Conservation (phyloP, 1,140 invertebrate species). For the Brachionus paranguensis region DNA sequence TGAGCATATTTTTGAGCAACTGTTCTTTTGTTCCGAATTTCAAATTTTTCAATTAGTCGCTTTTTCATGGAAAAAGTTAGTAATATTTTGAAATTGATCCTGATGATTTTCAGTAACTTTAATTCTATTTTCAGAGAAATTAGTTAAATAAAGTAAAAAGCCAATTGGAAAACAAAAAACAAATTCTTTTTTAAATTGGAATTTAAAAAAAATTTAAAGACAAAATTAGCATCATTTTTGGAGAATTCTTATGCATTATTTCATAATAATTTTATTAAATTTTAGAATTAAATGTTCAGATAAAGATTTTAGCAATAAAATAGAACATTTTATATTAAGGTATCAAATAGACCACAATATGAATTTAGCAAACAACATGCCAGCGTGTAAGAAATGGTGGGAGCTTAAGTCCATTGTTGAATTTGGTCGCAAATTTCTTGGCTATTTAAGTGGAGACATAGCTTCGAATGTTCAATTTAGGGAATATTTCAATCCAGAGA, state of each 20-base stretch:
- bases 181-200: not conserved
- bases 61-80: too few relatives aligned
- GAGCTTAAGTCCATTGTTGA: conserved; percentile 26
- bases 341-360: not conserved
- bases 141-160: too few relatives aligned
- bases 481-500: conserved; percentile 8
- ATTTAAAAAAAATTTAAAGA: not conserved
- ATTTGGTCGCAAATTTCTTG: conserved; percentile 15
- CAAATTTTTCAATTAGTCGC: too few relatives aligned
- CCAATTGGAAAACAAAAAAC: too few relatives aligned
- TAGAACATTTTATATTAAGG: not conserved
- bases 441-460: conserved; percentile 10
- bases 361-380: not conserved
- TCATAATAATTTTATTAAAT: not conserved
- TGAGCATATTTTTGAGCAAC: too few relatives aligned
- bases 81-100: too few relatives aligned
- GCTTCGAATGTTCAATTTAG: conserved; percentile 7
- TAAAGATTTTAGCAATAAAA: not conserved
- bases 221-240: not conserved
- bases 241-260: not conserved
- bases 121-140: too few relatives aligned
- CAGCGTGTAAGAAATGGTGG: not conserved
- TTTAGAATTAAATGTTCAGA: not conserved
- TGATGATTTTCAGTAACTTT: too few relatives aligned
- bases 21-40: too few relatives aligned